Conservation (phyloP, 2,888 invertebrate genomes). For the Ischnura elegans region DNA sequence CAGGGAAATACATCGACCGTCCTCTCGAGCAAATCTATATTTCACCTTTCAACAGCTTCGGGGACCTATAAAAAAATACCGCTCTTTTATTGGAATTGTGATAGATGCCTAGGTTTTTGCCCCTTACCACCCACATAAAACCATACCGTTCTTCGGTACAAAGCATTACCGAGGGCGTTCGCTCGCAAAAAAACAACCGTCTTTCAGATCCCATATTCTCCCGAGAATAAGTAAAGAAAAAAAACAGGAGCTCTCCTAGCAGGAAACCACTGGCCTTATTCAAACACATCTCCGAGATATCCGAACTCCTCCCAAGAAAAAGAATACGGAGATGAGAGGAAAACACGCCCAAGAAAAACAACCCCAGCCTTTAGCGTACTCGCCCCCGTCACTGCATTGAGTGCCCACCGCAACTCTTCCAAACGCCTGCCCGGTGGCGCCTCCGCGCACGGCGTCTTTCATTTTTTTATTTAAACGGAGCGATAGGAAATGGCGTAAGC, state of each 20-base stretch:
- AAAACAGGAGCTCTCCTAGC: background rate
- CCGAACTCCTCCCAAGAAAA: slow-evolving; percentile 5
- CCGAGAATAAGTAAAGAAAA: background rate
- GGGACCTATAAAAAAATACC: background rate
- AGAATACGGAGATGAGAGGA: background rate
- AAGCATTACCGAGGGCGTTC: background rate
- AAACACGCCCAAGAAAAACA: slow-evolving; percentile 11
- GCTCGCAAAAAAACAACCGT: background rate
- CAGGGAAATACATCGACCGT: background rate
- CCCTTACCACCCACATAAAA: background rate
- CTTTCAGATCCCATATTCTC: background rate
- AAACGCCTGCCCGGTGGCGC: background rate
- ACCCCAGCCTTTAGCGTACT: background rate
- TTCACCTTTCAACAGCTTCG: background rate
- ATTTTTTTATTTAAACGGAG: slow-evolving; percentile 19
- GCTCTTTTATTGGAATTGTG: background rate
- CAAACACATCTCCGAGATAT: slow-evolving; percentile 21
- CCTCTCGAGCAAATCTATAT: background rate
- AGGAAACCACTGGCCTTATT: slow-evolving; percentile 35
- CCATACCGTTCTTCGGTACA: background rate
- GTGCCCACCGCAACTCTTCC: slow-evolving; percentile 15
- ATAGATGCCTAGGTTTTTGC: background rate
- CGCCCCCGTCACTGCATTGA: background rate
- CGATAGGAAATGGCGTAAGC: background rate
- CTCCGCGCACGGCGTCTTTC: background rate